Base-by-base conservation (phyloP, 2,888 invertebrate species). In the Cheilosia pagana region DNA sequence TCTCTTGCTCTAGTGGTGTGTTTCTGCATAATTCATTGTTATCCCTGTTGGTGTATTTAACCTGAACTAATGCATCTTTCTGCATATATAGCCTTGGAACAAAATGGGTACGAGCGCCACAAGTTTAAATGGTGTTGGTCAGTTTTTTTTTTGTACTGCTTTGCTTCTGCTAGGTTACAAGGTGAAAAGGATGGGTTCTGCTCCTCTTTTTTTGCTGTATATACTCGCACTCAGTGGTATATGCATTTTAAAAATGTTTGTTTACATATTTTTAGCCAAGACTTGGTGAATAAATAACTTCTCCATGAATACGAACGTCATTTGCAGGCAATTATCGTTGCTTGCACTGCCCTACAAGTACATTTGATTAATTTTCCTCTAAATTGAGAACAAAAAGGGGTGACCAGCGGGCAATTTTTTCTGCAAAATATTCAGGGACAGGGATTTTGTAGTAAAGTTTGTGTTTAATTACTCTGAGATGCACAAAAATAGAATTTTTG, bases 21-120 rank as follows among this genome's bases (percentile, higher is more conserved):
- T 68, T 78, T 83, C 43, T 68, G 74, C 75, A 79, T 79, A 85
- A 75, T 65, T 79, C 79, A 79, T 70, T 79, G 75, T 75, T 75
- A 75, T 85, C 68, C 71, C 45, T 57, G 74, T 70, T 68, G 62
- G 78, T 78, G 83, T 70, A 79, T 83, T 83, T 83, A 83, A 83
- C 68, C 79, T 74, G 59, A 85, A 75, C 74, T 85, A 79, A 79
- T 79, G 83, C 79, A 85, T 79, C 62, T 67, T 28, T 48, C 35
- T 62, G 48, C 28, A 7, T n/a, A n/a, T n/a, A n/a, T 45, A 57
- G 23, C 10, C 25, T 14, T n/a, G 28, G 8, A 52, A 28, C 48
- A 35, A 53, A 71, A 60, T 63, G 78, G 62, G 55, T 63, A 41
- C 1, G 1, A 70, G 63, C 48, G 52, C 57, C 74, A 39, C 39